A percentile compares a stretch with the other conserved stretches of the same genome.
Conservation (phyloP, 2,888 invertebrate genomes). For the Scaptomyza caliginosa region DNA sequence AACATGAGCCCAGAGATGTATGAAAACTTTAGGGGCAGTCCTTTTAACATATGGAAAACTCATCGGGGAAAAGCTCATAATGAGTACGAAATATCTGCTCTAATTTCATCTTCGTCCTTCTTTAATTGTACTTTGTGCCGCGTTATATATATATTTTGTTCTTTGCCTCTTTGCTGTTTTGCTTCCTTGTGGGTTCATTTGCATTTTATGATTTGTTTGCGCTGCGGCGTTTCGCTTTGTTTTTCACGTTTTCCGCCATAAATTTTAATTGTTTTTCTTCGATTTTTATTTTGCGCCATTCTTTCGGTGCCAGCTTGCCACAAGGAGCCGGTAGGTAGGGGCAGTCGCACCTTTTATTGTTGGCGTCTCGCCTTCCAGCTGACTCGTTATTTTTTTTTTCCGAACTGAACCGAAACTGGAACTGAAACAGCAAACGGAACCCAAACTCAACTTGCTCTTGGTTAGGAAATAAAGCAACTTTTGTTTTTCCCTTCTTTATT, state of each 20-base stretch:
- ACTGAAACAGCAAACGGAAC: slow-evolving; percentile 25
- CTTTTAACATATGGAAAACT: not conserved
- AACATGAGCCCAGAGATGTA: not conserved
- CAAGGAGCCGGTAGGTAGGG: not conserved
- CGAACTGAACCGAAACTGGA: slow-evolving; percentile 20
- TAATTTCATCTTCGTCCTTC: slow-evolving; percentile 21
- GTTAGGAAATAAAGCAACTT: slow-evolving; percentile 51
- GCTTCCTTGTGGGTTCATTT: slow-evolving; percentile 52
- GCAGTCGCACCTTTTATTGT: slow-evolving; percentile 51
- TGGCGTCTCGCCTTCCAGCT: slow-evolving; percentile 39
- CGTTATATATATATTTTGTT: slow-evolving; percentile 7
- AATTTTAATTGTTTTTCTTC: slow-evolving; percentile 78
- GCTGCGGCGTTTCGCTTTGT: slow-evolving; percentile 35
- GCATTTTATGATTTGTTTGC: slow-evolving; percentile 77
- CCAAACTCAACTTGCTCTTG: slow-evolving; percentile 61
- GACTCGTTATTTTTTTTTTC: slow-evolving; percentile 17
- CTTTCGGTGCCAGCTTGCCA: slow-evolving; percentile 32
- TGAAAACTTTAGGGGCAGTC: not conserved
- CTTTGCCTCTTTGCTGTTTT: slow-evolving; percentile 15
- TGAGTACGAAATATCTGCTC: not conserved
- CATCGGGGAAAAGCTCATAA: not conserved
- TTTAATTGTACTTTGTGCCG: slow-evolving; percentile 16
- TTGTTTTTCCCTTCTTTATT: slow-evolving; percentile 21
- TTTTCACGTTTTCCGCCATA: slow-evolving; percentile 58
- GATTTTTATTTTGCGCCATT: slow-evolving; percentile 64